Evolutionary conservation across 2,113 vertebrate species (phyloP).

Genomic region (Sminthopsis crassicaudata): DNA sequence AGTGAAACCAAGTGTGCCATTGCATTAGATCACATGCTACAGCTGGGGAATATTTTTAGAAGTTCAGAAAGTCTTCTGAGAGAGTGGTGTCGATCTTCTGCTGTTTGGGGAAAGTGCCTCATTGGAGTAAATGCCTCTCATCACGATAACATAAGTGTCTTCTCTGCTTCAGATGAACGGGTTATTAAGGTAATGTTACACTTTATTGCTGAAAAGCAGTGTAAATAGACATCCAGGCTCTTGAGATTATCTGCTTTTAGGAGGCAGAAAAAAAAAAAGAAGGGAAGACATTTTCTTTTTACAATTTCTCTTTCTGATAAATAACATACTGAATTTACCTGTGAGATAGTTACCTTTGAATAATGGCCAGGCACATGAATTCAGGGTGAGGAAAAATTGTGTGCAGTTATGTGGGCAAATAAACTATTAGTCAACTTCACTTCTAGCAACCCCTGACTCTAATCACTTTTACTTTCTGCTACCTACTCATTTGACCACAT

Average conservation of each 20-base stretch:
- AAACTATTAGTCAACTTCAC: not conserved
- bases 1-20: slow-evolving; percentile 44
- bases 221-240: slow-evolving; percentile 71
- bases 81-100: slow-evolving; percentile 69
- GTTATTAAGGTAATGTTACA: slow-evolving; percentile 81
- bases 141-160: slow-evolving; percentile 76
- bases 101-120: slow-evolving; percentile 77
- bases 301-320: slow-evolving; percentile 74
- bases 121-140: slow-evolving; percentile 78
- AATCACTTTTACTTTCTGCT: not conserved
- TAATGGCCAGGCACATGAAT: slow-evolving; percentile 63
- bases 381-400: slow-evolving; percentile 45
- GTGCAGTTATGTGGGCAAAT: slow-evolving; percentile 37
- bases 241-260: slow-evolving; percentile 81
- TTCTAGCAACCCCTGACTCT: not conserved
- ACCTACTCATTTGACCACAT: not conserved
- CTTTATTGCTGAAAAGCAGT: slow-evolving; percentile 73
- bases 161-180: slow-evolving; percentile 59
- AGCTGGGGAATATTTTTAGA: slow-evolving; percentile 78
- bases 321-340: slow-evolving; percentile 54
- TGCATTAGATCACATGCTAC: slow-evolving; percentile 64
- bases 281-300: slow-evolving; percentile 76
- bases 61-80: slow-evolving; percentile 72
- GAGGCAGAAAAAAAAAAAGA: slow-evolving; percentile 59
- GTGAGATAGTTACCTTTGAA: slow-evolving; percentile 23